phyloP scores from a whole-genome alignment of 2,113 vertebrate genomes.

The Dendropsophus ebraccatus region DNA sequence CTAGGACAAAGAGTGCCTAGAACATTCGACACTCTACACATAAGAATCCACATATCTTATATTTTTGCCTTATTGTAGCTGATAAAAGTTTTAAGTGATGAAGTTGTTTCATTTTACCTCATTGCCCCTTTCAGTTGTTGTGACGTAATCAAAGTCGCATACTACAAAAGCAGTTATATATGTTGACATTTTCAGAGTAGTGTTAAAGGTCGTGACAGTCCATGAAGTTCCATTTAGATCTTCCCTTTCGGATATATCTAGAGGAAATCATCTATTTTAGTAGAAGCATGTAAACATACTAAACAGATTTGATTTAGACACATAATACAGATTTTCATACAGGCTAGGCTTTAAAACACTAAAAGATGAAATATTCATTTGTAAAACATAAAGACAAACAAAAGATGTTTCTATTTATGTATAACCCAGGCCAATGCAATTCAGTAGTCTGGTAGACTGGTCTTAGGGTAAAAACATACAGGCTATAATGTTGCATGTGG shows the following conservation, averaged over 20 bases:
- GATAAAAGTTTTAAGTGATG: background rate
- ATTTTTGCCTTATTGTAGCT: background rate
- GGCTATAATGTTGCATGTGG: too few relatives aligned
- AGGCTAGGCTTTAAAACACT: background rate
- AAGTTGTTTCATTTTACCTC: slow-evolving; percentile 69
- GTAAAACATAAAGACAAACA: background rate
- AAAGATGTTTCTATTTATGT: background rate
- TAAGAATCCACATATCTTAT: background rate
- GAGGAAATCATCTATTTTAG: slow-evolving; percentile 58
- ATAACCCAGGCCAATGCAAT: background rate
- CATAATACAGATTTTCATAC: background rate
- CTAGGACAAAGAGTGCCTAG: too few relatives aligned
- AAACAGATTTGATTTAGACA: background rate
- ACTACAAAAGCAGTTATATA: slow-evolving; percentile 76
- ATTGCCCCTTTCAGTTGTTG: slow-evolving; percentile 69
- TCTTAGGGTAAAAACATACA: too few relatives aligned
- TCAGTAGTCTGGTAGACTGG: background rate
- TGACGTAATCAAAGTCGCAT: slow-evolving; percentile 73
- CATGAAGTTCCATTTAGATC: slow-evolving; percentile 73
- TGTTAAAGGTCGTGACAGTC: slow-evolving; percentile 74
- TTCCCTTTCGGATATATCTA: slow-evolving; percentile 71
- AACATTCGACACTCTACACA: too few relatives aligned
- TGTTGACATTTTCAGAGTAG: slow-evolving; percentile 76
- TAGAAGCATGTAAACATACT: slow-evolving; percentile 53
- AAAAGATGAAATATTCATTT: background rate